Evolutionary conservation across 2,888 invertebrate species (phyloP).

Genomic region (Serrognathus titanus): DNA sequence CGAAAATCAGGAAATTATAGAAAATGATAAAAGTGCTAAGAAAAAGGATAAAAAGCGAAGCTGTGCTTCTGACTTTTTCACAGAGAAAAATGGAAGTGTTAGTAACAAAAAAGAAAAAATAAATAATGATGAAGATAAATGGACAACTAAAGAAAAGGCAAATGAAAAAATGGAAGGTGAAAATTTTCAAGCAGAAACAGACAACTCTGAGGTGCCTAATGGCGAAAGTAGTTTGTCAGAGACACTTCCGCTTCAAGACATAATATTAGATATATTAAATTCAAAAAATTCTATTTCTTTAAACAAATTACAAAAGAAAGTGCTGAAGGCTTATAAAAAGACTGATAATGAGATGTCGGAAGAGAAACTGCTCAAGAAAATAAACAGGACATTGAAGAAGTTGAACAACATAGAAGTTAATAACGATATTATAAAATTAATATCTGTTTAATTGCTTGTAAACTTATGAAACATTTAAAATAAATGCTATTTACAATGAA

Average conservation of each 20-base stretch:
- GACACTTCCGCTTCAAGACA: slow-evolving; percentile 18
- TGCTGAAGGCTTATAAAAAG: slow-evolving; percentile 62
- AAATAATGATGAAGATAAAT: slow-evolving; percentile 9
- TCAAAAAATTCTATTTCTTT: slow-evolving; percentile 62
- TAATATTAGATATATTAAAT: slow-evolving; percentile 22
- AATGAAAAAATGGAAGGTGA: slow-evolving; percentile 9
- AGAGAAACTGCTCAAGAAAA: slow-evolving; percentile 66
- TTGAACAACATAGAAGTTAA: slow-evolving; percentile 60
- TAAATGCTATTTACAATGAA: not conserved
- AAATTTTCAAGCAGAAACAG: slow-evolving; percentile 4
- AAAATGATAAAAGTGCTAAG: not conserved
- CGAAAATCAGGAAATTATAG: not conserved
- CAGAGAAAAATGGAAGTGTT: not conserved
- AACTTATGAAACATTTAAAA: too few species aligned
- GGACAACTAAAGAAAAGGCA: not conserved
- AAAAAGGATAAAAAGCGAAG: not conserved
- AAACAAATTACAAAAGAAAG: slow-evolving; percentile 74
- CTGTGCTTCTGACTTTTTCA: too few species aligned
- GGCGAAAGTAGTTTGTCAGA: not conserved
- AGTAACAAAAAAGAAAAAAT: slow-evolving; percentile 5
- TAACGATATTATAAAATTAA: slow-evolving; percentile 55
- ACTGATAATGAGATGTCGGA: slow-evolving; percentile 50
- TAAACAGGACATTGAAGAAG: slow-evolving; percentile 69
- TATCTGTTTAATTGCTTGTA: slow-evolving; percentile 8
- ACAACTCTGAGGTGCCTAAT: not conserved